phyloP scores from a whole-genome alignment of 2,797 vertebrate genomes.

The Emydoidea blandingii region DNA sequence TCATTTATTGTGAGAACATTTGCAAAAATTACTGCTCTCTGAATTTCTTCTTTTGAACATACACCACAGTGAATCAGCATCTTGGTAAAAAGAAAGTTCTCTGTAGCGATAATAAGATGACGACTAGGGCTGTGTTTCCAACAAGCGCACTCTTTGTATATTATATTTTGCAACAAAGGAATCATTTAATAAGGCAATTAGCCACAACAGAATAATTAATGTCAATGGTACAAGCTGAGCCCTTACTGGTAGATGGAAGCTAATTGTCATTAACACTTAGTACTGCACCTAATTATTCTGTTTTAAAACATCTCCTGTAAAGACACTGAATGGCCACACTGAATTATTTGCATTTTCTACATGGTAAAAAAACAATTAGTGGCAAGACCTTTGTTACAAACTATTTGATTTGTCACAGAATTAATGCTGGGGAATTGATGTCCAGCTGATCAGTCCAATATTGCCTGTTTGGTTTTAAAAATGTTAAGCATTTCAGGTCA shows the following conservation, averaged over 20 bases:
- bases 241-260: slow-evolving; percentile 18
- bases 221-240: slow-evolving; percentile 48
- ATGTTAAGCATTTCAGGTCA: slow-evolving; percentile 7
- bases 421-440: slow-evolving; percentile 18
- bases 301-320: slow-evolving; percentile 23
- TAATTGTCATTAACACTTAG: slow-evolving; percentile 37
- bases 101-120: neutral
- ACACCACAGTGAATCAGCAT: neutral
- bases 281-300: neutral
- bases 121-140: slow-evolving; percentile 26
- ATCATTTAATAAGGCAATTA: slow-evolving; percentile 61
- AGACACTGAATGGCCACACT: neutral
- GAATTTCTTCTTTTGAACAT: neutral
- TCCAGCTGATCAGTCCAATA: neutral
- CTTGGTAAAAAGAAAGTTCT: slow-evolving; percentile 34
- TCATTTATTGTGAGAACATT: slow-evolving; percentile 27
- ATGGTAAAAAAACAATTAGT: neutral
- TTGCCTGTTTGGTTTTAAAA: neutral
- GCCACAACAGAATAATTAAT: slow-evolving; percentile 66
- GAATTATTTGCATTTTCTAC: slow-evolving; percentile 21
- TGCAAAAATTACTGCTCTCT: slow-evolving; percentile 24
- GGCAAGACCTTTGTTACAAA: neutral
- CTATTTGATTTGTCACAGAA: slow-evolving; percentile 19
- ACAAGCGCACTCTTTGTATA: slow-evolving; percentile 9
- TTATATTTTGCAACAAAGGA: slow-evolving; percentile 47